Evolutionary conservation across 1,140 invertebrate genomes (phyloP), one percentile per base, ranked within the genome.

Genomic region (Thaumetopoea pityocampa): DNA sequence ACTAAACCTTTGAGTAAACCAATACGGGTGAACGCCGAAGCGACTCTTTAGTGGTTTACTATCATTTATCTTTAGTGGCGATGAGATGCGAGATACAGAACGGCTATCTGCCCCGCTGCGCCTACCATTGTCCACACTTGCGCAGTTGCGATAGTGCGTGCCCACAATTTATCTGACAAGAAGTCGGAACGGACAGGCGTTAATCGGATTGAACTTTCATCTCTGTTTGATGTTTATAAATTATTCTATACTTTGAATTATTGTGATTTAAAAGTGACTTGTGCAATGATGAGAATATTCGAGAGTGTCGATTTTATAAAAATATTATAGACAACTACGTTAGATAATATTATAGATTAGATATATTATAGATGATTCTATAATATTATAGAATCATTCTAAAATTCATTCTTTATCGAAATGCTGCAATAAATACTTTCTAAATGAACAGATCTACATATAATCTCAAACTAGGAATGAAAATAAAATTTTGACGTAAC

Each of bases 21-120:
- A 63, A 67, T 58, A 70, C 55, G 65, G 48, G 43, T 51, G 35
- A 57, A 45, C 45, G 52, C 51, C 43, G 49, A 48, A 23, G 36
- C 40, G 52, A 37, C 52, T 34, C 18, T 52, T 46, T 29, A 49
- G 37, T 44, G 45, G 46, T 54, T 47, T 55, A 48, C 29, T 30
- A 54, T 42, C 59, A 68, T 73, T 64, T 64, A 73, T 73, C 62
- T 64, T 61, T 23, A 29, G 44, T 38, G 43, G 52, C 49, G 49
- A 58, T 64, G 57, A 57, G 60, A 68, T 67, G 50, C 56, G 43
- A 51, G 63, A 65, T 65, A 57, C 45, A 56, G 58, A 55, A 54
- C 30, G 36, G 54, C 64, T 62, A 63, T 58, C 40, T 49, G 14
- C 12, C 44, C 33, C 28, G 36, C 42, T 35, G 47, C 41, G 50